Evolutionary conservation across 2,797 vertebrate species (phyloP).

Genomic region (Allobates femoralis): DNA sequence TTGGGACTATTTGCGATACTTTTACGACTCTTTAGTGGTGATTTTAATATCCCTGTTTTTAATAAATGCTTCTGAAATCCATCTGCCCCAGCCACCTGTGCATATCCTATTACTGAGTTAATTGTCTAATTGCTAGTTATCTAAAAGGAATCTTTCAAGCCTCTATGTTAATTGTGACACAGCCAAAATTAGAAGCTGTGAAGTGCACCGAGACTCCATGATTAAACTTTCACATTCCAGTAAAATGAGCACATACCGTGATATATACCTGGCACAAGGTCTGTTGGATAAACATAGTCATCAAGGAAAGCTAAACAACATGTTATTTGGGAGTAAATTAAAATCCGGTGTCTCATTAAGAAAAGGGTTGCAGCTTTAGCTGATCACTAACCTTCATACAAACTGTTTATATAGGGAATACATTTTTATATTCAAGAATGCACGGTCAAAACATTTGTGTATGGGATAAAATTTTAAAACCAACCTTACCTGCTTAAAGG

Average conservation of each 20-base stretch:
- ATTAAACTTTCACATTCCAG: conserved; percentile 54
- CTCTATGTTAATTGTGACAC: conserved; percentile 58
- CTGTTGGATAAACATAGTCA: conserved; percentile 53
- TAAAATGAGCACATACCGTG: conserved; percentile 56
- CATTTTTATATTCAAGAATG: not conserved
- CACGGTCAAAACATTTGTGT: not conserved
- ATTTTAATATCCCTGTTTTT: conserved; percentile 21
- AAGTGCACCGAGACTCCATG: conserved; percentile 42
- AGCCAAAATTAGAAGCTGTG: conserved; percentile 58
- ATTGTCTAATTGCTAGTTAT: conserved; percentile 53
- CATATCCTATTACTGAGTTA: conserved; percentile 42
- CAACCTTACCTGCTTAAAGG: not conserved
- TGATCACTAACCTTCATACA: not conserved
- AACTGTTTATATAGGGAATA: not conserved
- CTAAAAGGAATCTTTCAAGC: conserved; percentile 48
- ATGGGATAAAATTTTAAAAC: not conserved
- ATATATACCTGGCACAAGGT: conserved; percentile 59
- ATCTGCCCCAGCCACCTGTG: conserved; percentile 43
- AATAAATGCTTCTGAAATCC: conserved; percentile 48
- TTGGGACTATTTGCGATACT: not conserved
- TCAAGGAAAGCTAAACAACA: conserved; percentile 59
- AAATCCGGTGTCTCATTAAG: conserved; percentile 56
- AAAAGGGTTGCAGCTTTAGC: conserved; percentile 5
- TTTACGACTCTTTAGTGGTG: not conserved
- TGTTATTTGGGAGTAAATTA: conserved; percentile 52